A percentile compares a stretch with the other conserved stretches of the same genome.
Evolutionary conservation across 2,113 vertebrate genomes (phyloP).

Genomic region (Taurulus bubalis): DNA sequence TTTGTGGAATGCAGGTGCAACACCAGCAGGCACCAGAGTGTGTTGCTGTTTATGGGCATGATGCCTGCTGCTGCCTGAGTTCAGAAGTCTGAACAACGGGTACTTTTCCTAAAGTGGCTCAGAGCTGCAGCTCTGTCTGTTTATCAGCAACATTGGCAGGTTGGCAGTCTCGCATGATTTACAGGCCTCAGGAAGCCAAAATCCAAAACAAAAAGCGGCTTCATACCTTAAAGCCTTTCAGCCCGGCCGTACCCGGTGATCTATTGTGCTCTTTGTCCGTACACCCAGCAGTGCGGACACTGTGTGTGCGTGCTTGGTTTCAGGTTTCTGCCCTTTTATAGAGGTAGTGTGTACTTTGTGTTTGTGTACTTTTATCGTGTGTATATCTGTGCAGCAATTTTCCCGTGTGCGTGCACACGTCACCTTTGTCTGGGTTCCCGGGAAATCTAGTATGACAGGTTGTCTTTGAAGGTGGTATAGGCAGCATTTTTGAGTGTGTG

Average conservation of each 20-base stretch:
- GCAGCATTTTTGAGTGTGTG: constrained; percentile 29
- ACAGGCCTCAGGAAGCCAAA: constrained; percentile 40
- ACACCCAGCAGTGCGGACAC: constrained; percentile 26
- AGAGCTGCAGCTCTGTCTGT: neutral
- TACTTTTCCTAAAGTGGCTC: neutral
- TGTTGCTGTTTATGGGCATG: constrained; percentile 1
- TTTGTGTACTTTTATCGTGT: constrained; percentile 7
- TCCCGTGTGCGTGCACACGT: constrained; percentile 13
- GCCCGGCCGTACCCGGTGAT: constrained; percentile 24
- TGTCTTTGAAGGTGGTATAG: constrained; percentile 24
- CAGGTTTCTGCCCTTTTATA: constrained; percentile 61
- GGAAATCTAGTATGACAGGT: constrained; percentile 65
- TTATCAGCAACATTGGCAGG: constrained; percentile 29
- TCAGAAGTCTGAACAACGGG: neutral
- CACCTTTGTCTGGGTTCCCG: constrained; percentile 57
- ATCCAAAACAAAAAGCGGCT: constrained; percentile 55
- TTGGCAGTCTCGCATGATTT: constrained; percentile 9
- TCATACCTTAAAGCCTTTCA: constrained; percentile 36
- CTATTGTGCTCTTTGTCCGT: constrained; percentile 62
- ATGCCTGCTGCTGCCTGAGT: neutral
- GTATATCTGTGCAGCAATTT: constrained; percentile 6
- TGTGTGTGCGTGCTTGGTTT: constrained; percentile 38
- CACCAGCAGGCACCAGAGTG: constrained; percentile 5
- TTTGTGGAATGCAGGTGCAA: constrained; percentile 12
- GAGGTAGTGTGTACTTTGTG: constrained; percentile 32